Base-by-base conservation (phyloP, 2,888 invertebrate species). In the Tiliacea aurago region DNA sequence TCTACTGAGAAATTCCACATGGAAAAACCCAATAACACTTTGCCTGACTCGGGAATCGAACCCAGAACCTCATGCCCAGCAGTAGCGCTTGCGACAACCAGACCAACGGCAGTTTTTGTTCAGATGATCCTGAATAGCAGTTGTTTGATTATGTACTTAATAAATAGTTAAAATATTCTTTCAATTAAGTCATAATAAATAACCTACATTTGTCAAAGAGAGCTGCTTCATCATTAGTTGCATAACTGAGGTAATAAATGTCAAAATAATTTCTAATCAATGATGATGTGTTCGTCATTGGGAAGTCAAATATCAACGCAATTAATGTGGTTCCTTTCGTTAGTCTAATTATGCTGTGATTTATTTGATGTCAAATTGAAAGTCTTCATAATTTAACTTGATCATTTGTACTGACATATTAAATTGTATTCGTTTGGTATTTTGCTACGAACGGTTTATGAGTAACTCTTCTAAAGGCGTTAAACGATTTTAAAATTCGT, bases 201-300 rank as follows among this genome's bases (percentile, higher is more conserved):
- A 49, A 78, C 13, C 41, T 15, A 33, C 23, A 56, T 78, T 78
- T 76, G 71, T 55, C 53, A 78, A 78, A 62, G 51, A 67, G 47
- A 68, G 13, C 56, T 61, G 72, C 61, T 56, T 37, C 58, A 66
- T 59, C 45, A 77, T 59, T 43, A 49, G 41, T 81, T 79, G 37
- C 56, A 13, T 63, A 81, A 67, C 28, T 47, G 11, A 61, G 6
- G 51, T 69, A 78, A 74, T 69, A 61, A 82, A 64, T 67, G 83
- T 83, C 67, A 68, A 63, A 77, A 78, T 80, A 71, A 68, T 83
- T 80, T 78, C 83, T 68, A 83, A 80, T 80, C 53, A 51, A 70
- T 23, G 55, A 72, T 49, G 41, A 72, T 56, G 73, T n/a, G 43
- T 56, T 73, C 45, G 61, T 71, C 81, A 73, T 81, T 78, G 65